These are phyloP conservation scores for Lordiphosa clarofinis DNA, from an alignment of 1,140 invertebrate genomes.

Conservation along the genomic window DNA sequence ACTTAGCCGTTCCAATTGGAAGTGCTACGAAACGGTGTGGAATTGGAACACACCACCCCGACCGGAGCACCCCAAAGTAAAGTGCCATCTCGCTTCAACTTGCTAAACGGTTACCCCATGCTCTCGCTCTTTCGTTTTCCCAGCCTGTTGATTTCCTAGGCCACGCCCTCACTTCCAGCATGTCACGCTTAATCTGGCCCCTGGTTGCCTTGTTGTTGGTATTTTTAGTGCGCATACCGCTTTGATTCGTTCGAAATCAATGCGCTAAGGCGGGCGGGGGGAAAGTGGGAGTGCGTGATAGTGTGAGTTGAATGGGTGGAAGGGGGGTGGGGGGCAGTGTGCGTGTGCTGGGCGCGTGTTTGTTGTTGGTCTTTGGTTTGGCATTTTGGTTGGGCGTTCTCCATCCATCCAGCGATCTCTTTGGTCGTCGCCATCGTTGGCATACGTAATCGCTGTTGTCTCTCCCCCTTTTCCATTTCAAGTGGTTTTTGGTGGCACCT, in stretches of 20 bases:
- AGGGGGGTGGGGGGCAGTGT: conserved; percentile 12
- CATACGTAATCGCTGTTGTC: conserved; percentile 59
- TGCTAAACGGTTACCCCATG: not conserved
- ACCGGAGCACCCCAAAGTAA: conserved; percentile 28
- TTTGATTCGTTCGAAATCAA: conserved; percentile 76
- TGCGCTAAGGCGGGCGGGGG: conserved; percentile 52
- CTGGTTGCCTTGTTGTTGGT: conserved; percentile 63
- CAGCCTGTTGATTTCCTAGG: conserved; percentile 48
- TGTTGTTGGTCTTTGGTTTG: conserved; percentile 59
- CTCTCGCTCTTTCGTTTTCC: conserved; percentile 8
- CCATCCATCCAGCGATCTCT: conserved; percentile 11
- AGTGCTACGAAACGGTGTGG: conserved; percentile 31
- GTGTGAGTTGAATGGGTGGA: not conserved
- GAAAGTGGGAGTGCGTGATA: not conserved
- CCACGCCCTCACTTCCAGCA: conserved; percentile 60
- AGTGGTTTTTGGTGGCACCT: conserved; percentile 46
- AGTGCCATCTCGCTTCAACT: conserved; percentile 7
- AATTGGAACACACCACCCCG: conserved; percentile 58
- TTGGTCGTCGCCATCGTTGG: conserved; percentile 22
- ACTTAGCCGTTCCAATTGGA: conserved; percentile 59
- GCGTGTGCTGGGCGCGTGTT: conserved; percentile 47
- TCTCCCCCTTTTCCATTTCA: conserved; percentile 64
- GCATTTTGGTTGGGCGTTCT: conserved; percentile 26
- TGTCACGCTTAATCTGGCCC: conserved; percentile 61
- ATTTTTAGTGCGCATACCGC: conserved; percentile 76